phyloP scores from a whole-genome alignment of 2,888 invertebrate species.

The Meloe dianella region DNA sequence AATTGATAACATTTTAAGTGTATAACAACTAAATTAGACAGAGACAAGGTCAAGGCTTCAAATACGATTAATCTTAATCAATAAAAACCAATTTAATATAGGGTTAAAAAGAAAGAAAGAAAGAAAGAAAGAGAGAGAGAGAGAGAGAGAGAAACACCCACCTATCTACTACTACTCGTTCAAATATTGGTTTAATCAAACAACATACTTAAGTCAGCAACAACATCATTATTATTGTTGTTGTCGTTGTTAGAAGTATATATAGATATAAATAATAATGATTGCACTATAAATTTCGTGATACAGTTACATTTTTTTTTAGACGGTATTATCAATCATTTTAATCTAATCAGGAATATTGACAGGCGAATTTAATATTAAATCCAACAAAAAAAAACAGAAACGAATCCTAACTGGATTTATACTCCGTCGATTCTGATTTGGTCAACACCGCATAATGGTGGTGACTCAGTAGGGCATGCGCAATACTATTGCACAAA shows the following conservation, averaged over 20 bases:
- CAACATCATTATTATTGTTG: not conserved
- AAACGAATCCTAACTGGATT: not conserved
- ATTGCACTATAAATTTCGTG: not conserved
- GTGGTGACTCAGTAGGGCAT: too few relatives aligned
- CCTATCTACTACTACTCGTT: too few relatives aligned
- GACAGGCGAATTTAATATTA: not conserved
- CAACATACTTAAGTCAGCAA: not conserved
- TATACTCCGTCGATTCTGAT: not conserved
- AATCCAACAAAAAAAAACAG: too few relatives aligned
- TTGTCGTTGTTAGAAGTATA: not conserved
- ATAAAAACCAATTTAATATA: not conserved
- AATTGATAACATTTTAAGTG: not conserved
- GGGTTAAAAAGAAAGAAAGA: not conserved
- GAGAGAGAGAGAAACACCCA: too few relatives aligned
- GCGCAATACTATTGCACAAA: too few relatives aligned
- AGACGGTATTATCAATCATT: too few relatives aligned
- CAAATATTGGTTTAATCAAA: not conserved
- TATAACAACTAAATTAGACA: not conserved
- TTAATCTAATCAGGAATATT: not conserved
- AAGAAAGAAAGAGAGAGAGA: too few relatives aligned
- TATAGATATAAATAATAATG: not conserved
- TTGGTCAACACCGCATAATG: not conserved
- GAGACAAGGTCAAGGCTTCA: not conserved
- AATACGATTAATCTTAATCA: conserved; percentile 2
- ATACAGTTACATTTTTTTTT: not conserved